Evolutionary conservation across 30 jellyfish, hydroid and myxozoan genomes (phyloP), one percentile per base, ranked within the genome.

Genomic region (Turritopsis dohrnii): DNA sequence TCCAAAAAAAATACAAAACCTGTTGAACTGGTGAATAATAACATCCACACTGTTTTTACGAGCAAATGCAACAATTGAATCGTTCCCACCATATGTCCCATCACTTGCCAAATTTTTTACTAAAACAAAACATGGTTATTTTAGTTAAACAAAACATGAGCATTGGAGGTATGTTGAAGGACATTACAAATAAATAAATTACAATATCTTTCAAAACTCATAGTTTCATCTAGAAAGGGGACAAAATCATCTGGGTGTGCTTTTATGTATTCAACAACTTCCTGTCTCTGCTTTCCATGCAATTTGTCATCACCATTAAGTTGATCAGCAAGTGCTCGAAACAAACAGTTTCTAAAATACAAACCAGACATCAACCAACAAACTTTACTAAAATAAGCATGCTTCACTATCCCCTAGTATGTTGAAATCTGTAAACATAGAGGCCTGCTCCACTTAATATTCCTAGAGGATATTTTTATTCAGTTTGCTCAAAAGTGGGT

Each of bases 51-150:
- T 73, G 52, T 80, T 84, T 60, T 74, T 31, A 24, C 90, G 69
- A 53, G 96, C 90, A 84, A 89, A 89, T 54, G 96, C 96, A 52
- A 85, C 96, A 71, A 89, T 89, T 16, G 94, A 90, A 84, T 89
- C 96, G 52, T 89, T 89, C 21, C 96, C 96, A 29, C 90, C 96
- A 85, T 25, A 89, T 74, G 96, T 89, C 7, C 96, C 96, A 79
- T 72, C 88, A 22, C 75, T 72, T n/a, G 65, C 85, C 1, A 89
- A 88, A 16, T 79, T 84, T 71, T 89, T 86, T 60, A 89, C 96
- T 89, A 60, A 65, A 84, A 79, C 3, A 87, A 28, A 28, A 7
- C 18, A 30, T 1, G 30, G 24, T 13, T 69, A 69, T 27, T 21
- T 7, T 69, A 69, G 9, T 69, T 69, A 23, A 69, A 16, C 13